Conservation (phyloP, 1,140 invertebrate genomes). For the Andrena cerasifolii region DNA sequence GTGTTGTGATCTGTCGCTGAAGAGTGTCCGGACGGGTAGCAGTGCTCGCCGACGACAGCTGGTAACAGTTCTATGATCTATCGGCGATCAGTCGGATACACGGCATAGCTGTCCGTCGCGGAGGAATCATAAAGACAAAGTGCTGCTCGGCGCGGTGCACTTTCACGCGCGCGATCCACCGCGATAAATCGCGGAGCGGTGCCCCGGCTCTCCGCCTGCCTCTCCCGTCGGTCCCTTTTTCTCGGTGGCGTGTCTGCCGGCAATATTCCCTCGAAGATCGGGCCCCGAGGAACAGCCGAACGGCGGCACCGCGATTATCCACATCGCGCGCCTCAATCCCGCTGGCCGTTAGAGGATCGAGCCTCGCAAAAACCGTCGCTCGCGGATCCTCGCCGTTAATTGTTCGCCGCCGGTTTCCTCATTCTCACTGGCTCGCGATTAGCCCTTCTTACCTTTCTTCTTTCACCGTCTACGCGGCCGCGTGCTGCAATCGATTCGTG, state of each 20-base stretch:
- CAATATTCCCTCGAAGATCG: constrained; percentile 48
- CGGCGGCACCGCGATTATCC: constrained; percentile 45
- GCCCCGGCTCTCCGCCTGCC: neutral
- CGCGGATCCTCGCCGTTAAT: constrained; percentile 57
- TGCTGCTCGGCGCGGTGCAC: constrained; percentile 36
- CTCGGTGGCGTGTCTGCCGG: constrained; percentile 35
- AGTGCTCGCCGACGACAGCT: constrained; percentile 25
- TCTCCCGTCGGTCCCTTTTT: constrained; percentile 28
- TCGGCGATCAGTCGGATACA: constrained; percentile 40
- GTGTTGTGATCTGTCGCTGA: neutral
- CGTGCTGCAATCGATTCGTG: constrained; percentile 1
- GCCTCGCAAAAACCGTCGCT: constrained; percentile 62
- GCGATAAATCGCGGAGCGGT: constrained; percentile 32
- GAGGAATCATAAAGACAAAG: constrained; percentile 41
- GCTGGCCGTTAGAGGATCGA: constrained; percentile 31
- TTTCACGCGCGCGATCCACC: constrained; percentile 48
- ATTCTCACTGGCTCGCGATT: constrained; percentile 17
- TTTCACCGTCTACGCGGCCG: constrained; percentile 31
- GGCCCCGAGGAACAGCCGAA: constrained; percentile 5
- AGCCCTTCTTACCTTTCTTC: constrained; percentile 20
- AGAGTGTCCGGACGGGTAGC: neutral
- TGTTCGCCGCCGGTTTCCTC: constrained; percentile 47
- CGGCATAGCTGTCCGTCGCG: constrained; percentile 33
- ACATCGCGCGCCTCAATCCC: constrained; percentile 41
- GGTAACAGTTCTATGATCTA: constrained; percentile 32